Base-by-base conservation (phyloP, 2,797 vertebrate species). In the Aplochiton taeniatus region DNA sequence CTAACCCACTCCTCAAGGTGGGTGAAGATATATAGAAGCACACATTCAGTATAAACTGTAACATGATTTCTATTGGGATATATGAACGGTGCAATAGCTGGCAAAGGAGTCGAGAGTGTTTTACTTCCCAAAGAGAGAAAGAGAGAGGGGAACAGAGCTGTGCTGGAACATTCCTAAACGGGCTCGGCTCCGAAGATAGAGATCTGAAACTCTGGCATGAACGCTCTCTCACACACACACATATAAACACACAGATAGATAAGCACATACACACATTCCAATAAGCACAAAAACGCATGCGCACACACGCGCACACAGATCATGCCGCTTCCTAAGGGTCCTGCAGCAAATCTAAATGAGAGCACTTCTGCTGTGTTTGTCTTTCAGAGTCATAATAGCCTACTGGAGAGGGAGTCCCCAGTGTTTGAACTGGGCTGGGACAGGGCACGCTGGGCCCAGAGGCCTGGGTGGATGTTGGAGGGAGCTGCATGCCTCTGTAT, bases 101-200 rank as follows among this genome's bases (percentile, higher is more conserved):
- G 63, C 61, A 69, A 54, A 52, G 68, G 53, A 4, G 7, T n/a
- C 13, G 8, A n/a, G 45, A 31, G 57, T 59, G 0, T 52, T 41
- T 45, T 75, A 76, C 68, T 74, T 47, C 8, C 46, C 46, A 47
- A 10, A 11, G 55, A 66, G 14, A 41, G 20, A 64, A 8, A 77
- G 80, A 82, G 72, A 72, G 55, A 68, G 52, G 49, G 59, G 64
- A 81, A 89, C 90, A 88, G 89, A 91, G 91, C 89, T 90, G 67
- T 92, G 92, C 90, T 79, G 43, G 55, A 73, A 83, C 88, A 83
- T 82, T 89, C 81, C 80, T 74, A 66, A 70, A 79, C 78, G 72
- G 72, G 78, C 79, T 69, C 80, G 70, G 80, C 81, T 79, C 78
- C 73, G 76, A 72, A 59, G 80, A 83, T 77, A 81, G 73, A 82